Percentiles rank a stretch among this genome's conserved stretches.
Conservation (phyloP, 2,113 vertebrate genomes). For the Pluvianellus socialis region DNA sequence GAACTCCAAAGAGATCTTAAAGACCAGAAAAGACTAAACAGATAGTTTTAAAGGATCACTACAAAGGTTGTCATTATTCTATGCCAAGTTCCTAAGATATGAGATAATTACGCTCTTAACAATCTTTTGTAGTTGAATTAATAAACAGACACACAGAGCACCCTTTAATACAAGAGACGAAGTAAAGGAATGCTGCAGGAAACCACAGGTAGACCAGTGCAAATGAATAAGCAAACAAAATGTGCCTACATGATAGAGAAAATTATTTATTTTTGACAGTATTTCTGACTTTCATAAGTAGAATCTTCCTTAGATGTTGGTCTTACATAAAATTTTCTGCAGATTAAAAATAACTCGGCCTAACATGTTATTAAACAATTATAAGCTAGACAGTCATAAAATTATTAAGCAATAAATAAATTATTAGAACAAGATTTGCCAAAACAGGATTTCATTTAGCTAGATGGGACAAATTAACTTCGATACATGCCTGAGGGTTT, state of each 20-base stretch:
- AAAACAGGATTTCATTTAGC: background rate
- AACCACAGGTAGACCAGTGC: background rate
- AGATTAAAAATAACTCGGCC: background rate
- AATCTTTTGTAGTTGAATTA: background rate
- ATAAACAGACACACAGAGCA: background rate
- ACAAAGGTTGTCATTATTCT: background rate
- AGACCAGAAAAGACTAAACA: background rate
- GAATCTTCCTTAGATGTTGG: background rate
- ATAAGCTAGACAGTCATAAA: background rate
- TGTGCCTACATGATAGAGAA: background rate
- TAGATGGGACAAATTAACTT: background rate
- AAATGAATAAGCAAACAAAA: background rate
- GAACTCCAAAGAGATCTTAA: background rate
- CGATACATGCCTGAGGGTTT: background rate
- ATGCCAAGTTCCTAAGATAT: background rate
- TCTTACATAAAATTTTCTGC: background rate
- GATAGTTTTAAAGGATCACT: background rate
- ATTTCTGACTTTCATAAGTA: background rate
- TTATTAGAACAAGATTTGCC: background rate
- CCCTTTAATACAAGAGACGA: background rate
- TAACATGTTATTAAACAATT: background rate
- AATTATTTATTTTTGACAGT: background rate
- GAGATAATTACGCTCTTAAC: background rate
- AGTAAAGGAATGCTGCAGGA: background rate
- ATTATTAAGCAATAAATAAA: background rate